Base-by-base conservation (phyloP, 64 coral and sea anemone species). In the Pachyseris speciosa region DNA sequence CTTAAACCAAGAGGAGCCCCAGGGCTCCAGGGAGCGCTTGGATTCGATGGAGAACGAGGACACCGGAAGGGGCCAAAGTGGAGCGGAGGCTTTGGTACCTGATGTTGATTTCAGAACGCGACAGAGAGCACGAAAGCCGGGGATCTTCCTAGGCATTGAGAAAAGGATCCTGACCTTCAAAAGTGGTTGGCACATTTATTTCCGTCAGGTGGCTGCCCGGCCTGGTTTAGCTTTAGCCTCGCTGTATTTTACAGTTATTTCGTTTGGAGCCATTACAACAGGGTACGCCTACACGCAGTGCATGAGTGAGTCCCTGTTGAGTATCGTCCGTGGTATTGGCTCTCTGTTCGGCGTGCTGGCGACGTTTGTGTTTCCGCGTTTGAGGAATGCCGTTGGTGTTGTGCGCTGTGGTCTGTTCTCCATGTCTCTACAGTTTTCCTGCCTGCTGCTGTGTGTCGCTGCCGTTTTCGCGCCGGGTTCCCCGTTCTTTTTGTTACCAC, bases 231-330 rank as follows among this genome's bases (percentile, higher is more conserved):
- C 83, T 37, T 59, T 99, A 20, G 93, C 97, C 16, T 75, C 68
- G 83, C 47, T 90, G 80, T 99, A 99, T 88, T 93, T 99, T 20
- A 95, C 97, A 31, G 97, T 99, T 4, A 86, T 99, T 9, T 89
- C 86, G 58, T 95, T 87, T 76, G 94, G 87, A 17, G 91, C 90
- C 55, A 91, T 99, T 33, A 90, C 90, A 9, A 99, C 97, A 25
- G 97, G 89, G 8, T 99, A 95, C 71, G 85, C 93, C 7, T 99
- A 99, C 75, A 95, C 97, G 8, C 97, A 99, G 74, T 80, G 86
- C 26, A 37, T 99, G 25, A 75, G 60, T 17, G 93, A 95, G 86
- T 85, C 88, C 0, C 4, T 86, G 10, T 73, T 99, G 17, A 92
- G 97, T 69, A 75, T 90, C 4, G 34, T 99, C 50, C 89, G 93